Conservation (phyloP, 2,113 vertebrate genomes). For the Peromyscus californicus region DNA sequence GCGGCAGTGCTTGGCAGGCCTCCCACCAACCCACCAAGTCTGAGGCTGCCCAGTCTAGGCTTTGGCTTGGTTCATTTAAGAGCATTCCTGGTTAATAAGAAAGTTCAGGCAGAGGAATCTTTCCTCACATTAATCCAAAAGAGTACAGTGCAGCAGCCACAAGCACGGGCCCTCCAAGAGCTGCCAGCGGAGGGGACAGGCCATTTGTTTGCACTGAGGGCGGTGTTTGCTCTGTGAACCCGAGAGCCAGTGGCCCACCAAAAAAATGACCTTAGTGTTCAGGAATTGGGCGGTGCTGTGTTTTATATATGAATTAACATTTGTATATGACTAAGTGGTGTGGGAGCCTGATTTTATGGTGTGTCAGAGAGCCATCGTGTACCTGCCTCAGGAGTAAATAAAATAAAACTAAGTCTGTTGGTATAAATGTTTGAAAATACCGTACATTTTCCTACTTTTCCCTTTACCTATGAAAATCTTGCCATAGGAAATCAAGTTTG, state of each 20-base stretch:
- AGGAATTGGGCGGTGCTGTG: background rate
- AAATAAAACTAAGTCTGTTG: background rate
- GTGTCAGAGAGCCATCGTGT: background rate
- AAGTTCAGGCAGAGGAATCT: conserved; percentile 44
- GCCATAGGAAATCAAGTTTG: conserved; percentile 62
- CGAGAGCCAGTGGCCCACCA: conserved; percentile 27
- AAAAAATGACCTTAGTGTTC: conserved; percentile 41
- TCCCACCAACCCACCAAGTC: conserved; percentile 79
- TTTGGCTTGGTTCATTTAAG: conserved; percentile 75
- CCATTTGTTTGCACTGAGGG: background rate
- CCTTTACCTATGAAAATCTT: conserved; percentile 68
- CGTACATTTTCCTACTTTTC: conserved; percentile 14
- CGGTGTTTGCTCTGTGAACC: background rate
- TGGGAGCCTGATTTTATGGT: conserved; percentile 69
- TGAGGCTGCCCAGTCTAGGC: conserved; percentile 74
- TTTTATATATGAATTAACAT: conserved; percentile 53
- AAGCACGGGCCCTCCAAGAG: conserved; percentile 26
- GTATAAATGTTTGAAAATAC: conserved; percentile 55
- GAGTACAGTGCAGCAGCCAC: conserved; percentile 47
- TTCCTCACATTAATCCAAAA: conserved; percentile 52
- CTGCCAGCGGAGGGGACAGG: background rate
- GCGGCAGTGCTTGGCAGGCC: conserved; percentile 81
- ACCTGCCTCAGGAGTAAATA: conserved; percentile 43
- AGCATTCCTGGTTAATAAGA: conserved; percentile 82
- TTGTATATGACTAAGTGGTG: conserved; percentile 48